phyloP scores from a whole-genome alignment of 2,113 vertebrate species.

The Corythaixoides concolor region DNA sequence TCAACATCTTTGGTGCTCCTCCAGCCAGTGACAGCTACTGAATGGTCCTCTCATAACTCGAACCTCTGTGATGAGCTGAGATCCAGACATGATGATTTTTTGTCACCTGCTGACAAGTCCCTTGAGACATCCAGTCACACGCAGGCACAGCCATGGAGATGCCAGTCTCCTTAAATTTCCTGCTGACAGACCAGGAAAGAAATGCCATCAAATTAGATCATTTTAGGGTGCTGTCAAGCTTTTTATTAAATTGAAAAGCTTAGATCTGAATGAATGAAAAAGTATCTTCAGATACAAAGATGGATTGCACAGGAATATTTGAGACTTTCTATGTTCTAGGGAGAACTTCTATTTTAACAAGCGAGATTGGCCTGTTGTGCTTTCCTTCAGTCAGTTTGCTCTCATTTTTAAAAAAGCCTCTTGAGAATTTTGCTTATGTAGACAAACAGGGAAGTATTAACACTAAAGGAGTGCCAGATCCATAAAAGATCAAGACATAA shows the following conservation, averaged over 20 bases:
- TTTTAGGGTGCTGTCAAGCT: not conserved
- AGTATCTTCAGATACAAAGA: not conserved
- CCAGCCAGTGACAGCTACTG: not conserved
- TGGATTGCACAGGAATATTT: not conserved
- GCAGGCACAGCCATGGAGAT: not conserved
- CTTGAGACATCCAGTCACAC: not conserved
- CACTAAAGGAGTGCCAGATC: not conserved
- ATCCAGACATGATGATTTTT: not conserved
- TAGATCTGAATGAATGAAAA: not conserved
- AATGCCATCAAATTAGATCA: not conserved
- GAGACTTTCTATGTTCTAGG: not conserved
- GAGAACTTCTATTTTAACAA: not conserved
- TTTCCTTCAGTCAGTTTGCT: not conserved
- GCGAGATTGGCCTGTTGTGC: not conserved
- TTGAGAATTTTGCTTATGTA: not conserved
- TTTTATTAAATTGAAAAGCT: not conserved
- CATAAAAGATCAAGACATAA: not conserved
- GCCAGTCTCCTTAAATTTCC: not conserved
- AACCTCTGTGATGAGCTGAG: not conserved
- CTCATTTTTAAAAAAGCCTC: not conserved
- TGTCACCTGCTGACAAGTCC: not conserved
- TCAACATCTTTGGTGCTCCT: not conserved
- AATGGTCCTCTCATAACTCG: not conserved
- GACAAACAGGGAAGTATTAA: not conserved
- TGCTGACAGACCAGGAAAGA: not conserved